Evolutionary conservation across 2,888 invertebrate species (phyloP).

Genomic region (Anarsia innoxiella): DNA sequence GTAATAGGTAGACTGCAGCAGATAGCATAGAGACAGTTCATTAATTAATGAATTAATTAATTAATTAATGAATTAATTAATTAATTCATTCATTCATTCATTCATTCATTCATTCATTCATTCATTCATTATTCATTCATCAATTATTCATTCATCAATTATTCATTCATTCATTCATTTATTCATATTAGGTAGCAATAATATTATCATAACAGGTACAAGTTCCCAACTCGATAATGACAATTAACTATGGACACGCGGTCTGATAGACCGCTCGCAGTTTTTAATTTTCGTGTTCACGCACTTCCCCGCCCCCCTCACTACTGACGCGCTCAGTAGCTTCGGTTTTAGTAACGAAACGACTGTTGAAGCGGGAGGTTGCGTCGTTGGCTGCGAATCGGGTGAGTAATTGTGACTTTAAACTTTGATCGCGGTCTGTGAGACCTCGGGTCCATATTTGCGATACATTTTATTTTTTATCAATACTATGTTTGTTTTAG

Average conservation of each 20-base stretch:
- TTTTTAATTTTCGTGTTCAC: conserved; percentile 9
- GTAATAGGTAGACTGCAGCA: neutral
- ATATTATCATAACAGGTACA: too few relatives aligned
- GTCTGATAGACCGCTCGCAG: conserved; percentile 10
- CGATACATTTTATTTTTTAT: conserved; percentile 3
- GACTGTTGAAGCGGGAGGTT: conserved; percentile 9
- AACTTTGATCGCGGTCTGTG: conserved; percentile 12
- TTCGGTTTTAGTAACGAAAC: conserved; percentile 13
- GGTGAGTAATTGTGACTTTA: conserved; percentile 12
- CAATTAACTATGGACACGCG: conserved; percentile 11
- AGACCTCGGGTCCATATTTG: conserved; percentile 11
- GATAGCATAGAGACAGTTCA: neutral
- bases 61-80: neutral
- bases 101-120: neutral
- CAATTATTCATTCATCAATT: neutral
- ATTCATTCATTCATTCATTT: neutral
- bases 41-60: neutral
- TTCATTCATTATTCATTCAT: neutral
- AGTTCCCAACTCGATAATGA: too few relatives aligned
- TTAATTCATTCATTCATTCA: neutral
- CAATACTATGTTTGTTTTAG: conserved; percentile 4
- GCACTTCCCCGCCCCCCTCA: conserved; percentile 6
- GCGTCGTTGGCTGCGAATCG: conserved; percentile 10
- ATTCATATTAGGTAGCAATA: too few relatives aligned
- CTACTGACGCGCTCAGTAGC: conserved; percentile 10